phyloP scores from a whole-genome alignment of 2,113 vertebrate species.

The Camelus dromedarius region DNA sequence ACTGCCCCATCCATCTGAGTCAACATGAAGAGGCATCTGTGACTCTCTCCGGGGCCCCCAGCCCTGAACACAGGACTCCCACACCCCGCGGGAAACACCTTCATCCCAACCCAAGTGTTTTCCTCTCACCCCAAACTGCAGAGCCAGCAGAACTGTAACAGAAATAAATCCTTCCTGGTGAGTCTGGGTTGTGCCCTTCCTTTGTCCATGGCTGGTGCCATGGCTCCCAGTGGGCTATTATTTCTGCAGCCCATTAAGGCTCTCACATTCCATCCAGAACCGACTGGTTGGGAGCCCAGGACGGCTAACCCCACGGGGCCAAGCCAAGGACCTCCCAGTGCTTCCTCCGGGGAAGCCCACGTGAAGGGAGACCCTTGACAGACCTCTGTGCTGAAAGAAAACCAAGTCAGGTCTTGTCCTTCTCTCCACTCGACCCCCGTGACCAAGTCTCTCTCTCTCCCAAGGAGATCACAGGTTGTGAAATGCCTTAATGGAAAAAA shows the following conservation, averaged over 20 bases:
- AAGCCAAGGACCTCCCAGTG: slow-evolving; percentile 57
- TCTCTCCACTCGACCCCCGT: slow-evolving; percentile 14
- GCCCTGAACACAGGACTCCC: neutral
- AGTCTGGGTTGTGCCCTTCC: neutral
- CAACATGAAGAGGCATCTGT: neutral
- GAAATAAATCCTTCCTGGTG: slow-evolving; percentile 52
- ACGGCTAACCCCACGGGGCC: neutral
- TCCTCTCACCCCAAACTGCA: neutral
- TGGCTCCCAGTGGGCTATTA: neutral
- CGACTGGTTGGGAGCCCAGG: slow-evolving; percentile 22
- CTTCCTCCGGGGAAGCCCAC: slow-evolving; percentile 48
- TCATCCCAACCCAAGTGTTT: neutral
- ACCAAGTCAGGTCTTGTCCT: neutral
- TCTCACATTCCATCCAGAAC: slow-evolving; percentile 52
- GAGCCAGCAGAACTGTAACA: slow-evolving; percentile 44
- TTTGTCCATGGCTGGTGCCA: neutral
- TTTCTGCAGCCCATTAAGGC: slow-evolving; percentile 36
- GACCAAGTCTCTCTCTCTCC: slow-evolving; percentile 58
- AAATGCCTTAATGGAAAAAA: slow-evolving; percentile 84
- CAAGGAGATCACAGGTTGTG: slow-evolving; percentile 69
- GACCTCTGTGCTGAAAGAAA: neutral
- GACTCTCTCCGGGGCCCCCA: neutral
- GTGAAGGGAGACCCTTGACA: neutral
- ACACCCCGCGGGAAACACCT: neutral
- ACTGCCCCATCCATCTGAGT: neutral